phyloP scores from a whole-genome alignment of 1,140 invertebrate species.

The Mercenaria mercenaria region DNA sequence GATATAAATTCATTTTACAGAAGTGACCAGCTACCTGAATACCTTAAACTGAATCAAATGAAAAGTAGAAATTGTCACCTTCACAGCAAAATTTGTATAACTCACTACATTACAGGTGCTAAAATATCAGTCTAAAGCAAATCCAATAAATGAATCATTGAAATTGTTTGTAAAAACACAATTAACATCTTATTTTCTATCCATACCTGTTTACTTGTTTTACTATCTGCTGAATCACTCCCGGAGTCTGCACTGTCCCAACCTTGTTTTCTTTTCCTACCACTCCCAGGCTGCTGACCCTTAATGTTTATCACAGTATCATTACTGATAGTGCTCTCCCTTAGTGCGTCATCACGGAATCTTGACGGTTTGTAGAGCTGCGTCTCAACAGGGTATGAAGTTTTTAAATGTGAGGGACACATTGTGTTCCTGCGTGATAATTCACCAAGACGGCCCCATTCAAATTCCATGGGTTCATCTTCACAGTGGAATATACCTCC shows the following conservation, averaged over 20 bases:
- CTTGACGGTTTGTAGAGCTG: constrained; percentile 84
- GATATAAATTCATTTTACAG: neutral
- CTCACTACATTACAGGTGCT: too few species aligned
- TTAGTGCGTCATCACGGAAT: constrained; percentile 63
- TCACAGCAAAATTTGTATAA: too few species aligned
- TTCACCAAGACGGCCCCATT: constrained; percentile 89
- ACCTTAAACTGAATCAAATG: too few species aligned
- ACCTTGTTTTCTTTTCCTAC: constrained; percentile 68
- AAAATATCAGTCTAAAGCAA: too few species aligned
- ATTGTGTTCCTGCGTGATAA: constrained; percentile 94
- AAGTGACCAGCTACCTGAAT: too few species aligned
- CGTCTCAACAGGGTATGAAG: constrained; percentile 95
- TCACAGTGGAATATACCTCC: constrained; percentile 79
- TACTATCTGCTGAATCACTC: constrained; percentile 51
- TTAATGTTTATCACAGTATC: neutral
- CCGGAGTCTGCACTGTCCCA: constrained; percentile 57
- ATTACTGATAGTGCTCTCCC: constrained; percentile 57
- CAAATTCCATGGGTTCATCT: constrained; percentile 78
- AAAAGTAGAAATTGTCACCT: too few species aligned
- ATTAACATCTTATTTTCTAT: too few species aligned
- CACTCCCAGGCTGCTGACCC: constrained; percentile 37
- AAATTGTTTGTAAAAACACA: too few species aligned
- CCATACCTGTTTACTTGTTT: constrained; percentile 43
- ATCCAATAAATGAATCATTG: too few species aligned
- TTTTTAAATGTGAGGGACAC: constrained; percentile 94